These are phyloP conservation scores for Cataglyphis albicans DNA, from an alignment of 2,888 invertebrate genomes.

Conservation along the genomic window DNA sequence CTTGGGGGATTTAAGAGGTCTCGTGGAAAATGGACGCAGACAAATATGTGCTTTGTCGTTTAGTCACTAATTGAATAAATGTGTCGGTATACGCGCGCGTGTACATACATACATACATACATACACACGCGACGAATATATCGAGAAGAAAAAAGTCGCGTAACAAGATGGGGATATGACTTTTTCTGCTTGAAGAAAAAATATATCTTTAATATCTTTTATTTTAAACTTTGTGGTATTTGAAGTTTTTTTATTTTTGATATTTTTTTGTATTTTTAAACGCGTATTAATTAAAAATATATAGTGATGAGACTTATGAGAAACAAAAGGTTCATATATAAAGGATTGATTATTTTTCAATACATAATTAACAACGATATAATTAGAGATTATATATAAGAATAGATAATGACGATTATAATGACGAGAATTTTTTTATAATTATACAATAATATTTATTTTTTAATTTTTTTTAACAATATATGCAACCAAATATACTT, in stretches of 20 bases:
- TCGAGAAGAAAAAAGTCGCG: slow-evolving; percentile 16
- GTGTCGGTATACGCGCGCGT: slow-evolving; percentile 4
- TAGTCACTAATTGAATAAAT: slow-evolving; percentile 43
- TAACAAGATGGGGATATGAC: slow-evolving; percentile 5
- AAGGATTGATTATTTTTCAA: not conserved
- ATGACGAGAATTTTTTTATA: not conserved
- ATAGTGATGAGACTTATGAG: not conserved
- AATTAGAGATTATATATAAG: not conserved
- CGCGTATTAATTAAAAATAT: not conserved
- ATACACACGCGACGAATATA: not conserved
- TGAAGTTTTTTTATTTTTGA: not conserved
- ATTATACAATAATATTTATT: not conserved
- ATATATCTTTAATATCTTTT: not conserved
- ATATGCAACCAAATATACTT: not conserved
- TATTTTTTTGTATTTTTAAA: not conserved
- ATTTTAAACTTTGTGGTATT: not conserved
- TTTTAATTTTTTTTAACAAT: not conserved
- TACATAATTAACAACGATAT: not conserved
- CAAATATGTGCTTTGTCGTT: slow-evolving; percentile 46
- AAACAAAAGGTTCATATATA: not conserved
- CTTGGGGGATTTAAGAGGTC: slow-evolving; percentile 50
- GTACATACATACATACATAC: not conserved
- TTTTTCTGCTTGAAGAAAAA: slow-evolving; percentile 10
- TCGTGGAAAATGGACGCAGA: slow-evolving; percentile 41
- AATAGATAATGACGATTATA: not conserved